These are phyloP conservation scores for Patella vulgata DNA, from an alignment of 1,140 invertebrate genomes.

Conservation along the genomic window DNA sequence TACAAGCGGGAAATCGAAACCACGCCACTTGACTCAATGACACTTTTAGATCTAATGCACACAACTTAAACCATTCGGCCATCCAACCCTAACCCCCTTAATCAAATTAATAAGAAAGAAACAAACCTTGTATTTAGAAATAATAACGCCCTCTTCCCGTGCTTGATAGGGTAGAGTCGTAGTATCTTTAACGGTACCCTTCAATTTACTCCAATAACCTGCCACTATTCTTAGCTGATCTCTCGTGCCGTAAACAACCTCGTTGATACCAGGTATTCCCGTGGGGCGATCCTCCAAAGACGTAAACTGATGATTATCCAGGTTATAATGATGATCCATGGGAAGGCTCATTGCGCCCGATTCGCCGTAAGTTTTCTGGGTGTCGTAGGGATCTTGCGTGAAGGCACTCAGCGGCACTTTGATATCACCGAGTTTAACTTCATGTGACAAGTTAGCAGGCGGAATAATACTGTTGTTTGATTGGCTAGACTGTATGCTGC, in stretches of 20 bases:
- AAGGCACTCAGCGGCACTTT: too few species aligned
- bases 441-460: too few species aligned
- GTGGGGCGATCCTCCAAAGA: conserved; percentile 8
- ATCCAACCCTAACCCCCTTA: too few species aligned
- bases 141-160: conserved; percentile 57
- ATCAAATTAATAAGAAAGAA: background rate
- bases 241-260: conserved; percentile 49
- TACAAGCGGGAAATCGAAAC: too few species aligned
- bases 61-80: too few species aligned
- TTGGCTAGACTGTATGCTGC: too few species aligned
- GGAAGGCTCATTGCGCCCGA: conserved; percentile 9
- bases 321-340: background rate
- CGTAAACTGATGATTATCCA: conserved; percentile 4
- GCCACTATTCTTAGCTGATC: conserved; percentile 34
- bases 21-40: too few species aligned
- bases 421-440: too few species aligned
- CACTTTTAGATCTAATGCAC: too few species aligned
- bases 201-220: conserved; percentile 35
- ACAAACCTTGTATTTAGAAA: conserved; percentile 43
- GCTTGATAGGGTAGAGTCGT: conserved; percentile 27
- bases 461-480: too few species aligned
- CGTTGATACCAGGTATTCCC: conserved; percentile 37
- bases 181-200: conserved; percentile 23
- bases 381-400: conserved; percentile 16
- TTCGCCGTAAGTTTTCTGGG: conserved; percentile 13